phyloP scores from a whole-genome alignment of 2,888 invertebrate genomes.

The Gryllus longicercus region DNA sequence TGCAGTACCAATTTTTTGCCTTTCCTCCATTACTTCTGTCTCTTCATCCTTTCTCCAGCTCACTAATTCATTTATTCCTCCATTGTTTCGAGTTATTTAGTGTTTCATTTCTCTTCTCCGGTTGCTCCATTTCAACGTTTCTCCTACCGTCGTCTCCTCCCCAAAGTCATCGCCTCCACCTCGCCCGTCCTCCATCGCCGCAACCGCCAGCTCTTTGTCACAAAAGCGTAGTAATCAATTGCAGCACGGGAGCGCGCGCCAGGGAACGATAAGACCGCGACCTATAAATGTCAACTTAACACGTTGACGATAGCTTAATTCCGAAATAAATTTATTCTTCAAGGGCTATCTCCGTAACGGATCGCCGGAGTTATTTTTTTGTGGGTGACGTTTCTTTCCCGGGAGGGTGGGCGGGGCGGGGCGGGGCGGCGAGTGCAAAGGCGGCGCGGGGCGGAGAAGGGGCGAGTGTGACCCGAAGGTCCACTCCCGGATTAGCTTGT shows the following conservation, averaged over 20 bases:
- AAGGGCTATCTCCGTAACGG: not conserved
- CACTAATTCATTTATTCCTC: too few relatives aligned
- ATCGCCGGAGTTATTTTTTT: not conserved
- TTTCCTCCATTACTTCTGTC: too few relatives aligned
- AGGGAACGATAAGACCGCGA: not conserved
- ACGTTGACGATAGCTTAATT: constrained; percentile 5
- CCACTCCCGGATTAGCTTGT: not conserved
- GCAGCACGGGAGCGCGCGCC: not conserved
- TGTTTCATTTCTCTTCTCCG: too few relatives aligned
- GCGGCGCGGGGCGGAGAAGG: not conserved
- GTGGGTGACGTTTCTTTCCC: not conserved
- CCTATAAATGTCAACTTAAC: not conserved
- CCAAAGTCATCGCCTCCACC: too few relatives aligned
- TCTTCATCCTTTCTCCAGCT: too few relatives aligned
- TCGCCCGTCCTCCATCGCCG: too few relatives aligned
- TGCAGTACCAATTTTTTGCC: too few relatives aligned
- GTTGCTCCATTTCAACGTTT: too few relatives aligned
- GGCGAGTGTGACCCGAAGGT: not conserved
- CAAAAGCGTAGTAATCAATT: constrained; percentile 17
- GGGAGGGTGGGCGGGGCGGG: not conserved
- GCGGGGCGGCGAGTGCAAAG: too few relatives aligned
- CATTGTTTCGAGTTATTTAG: too few relatives aligned
- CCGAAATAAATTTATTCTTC: not conserved
- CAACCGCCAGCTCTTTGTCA: too few relatives aligned
- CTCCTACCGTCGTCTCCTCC: too few relatives aligned